Evolutionary conservation across 1,140 invertebrate genomes (phyloP).

Genomic region (Aphaenogaster rudis): DNA sequence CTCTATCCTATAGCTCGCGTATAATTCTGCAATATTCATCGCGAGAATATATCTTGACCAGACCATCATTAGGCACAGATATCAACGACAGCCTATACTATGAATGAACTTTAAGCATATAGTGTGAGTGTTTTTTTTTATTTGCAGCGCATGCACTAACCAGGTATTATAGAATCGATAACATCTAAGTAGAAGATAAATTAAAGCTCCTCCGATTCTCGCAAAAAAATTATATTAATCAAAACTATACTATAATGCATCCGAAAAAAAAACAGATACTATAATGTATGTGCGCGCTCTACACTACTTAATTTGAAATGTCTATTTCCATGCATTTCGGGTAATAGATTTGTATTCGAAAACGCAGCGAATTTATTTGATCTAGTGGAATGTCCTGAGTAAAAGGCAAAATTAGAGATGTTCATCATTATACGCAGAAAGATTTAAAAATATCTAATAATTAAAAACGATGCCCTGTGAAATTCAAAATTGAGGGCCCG

Average conservation of each 20-base stretch:
- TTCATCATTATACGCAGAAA: background rate
- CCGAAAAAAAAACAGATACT: conserved; percentile 12
- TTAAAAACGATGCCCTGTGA: background rate
- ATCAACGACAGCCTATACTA: conserved; percentile 71
- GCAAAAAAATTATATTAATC: conserved; percentile 26
- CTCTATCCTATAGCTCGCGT: conserved; percentile 71
- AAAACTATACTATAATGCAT: conserved; percentile 45
- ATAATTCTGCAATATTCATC: conserved; percentile 68
- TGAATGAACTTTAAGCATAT: conserved; percentile 67
- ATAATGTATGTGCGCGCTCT: conserved; percentile 23
- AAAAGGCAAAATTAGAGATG: conserved; percentile 23
- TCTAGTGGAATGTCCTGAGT: conserved; percentile 24
- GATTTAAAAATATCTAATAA: conserved; percentile 27
- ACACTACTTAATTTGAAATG: conserved; percentile 40
- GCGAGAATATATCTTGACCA: conserved; percentile 76
- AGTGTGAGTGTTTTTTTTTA: background rate
- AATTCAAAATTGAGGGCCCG: background rate
- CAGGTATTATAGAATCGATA: conserved; percentile 18
- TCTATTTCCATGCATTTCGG: conserved; percentile 45
- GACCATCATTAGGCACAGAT: conserved; percentile 78
- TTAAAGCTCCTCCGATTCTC: conserved; percentile 36
- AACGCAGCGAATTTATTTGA: background rate
- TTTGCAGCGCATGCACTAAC: conserved; percentile 50
- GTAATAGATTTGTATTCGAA: background rate
- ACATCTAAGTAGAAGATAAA: conserved; percentile 39